Percentiles rank a stretch among this genome's conserved stretches.
These are phyloP conservation scores for Bombus impatiens DNA, from an alignment of 1,140 invertebrate genomes.

Conservation along the genomic window DNA sequence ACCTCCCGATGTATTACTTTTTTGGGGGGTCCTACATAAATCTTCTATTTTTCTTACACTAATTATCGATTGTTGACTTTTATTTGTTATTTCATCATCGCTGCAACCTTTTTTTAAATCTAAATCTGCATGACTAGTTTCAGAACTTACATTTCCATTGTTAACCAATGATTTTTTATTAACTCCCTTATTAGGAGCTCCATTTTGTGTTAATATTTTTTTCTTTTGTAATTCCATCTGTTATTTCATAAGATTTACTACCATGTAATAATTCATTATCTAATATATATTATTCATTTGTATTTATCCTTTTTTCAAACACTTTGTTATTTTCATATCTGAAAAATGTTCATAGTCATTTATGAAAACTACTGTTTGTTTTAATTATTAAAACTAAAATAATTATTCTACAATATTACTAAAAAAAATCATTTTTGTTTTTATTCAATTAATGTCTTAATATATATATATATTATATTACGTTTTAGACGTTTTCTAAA, in stretches of 20 bases:
- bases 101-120: not conserved
- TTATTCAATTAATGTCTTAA: not conserved
- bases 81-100: not conserved
- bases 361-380: not conserved
- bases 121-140: not conserved
- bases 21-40: not conserved
- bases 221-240: not conserved
- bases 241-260: no score
- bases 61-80: not conserved
- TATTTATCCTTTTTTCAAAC: not conserved
- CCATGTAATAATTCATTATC: not conserved
- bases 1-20: not conserved
- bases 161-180: not conserved
- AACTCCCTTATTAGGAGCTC: not conserved
- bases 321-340: not conserved
- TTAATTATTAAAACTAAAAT: not conserved
- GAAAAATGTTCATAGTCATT: not conserved
- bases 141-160: not conserved
- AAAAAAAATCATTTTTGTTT: not conserved
- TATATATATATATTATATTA: not conserved
- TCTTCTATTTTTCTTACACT: not conserved
- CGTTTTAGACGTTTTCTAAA: not conserved
- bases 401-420: no score
- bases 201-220: not conserved
- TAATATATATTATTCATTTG: not conserved